Evolutionary conservation across 2,797 vertebrate genomes (phyloP).

Genomic region (Falco cherrug): DNA sequence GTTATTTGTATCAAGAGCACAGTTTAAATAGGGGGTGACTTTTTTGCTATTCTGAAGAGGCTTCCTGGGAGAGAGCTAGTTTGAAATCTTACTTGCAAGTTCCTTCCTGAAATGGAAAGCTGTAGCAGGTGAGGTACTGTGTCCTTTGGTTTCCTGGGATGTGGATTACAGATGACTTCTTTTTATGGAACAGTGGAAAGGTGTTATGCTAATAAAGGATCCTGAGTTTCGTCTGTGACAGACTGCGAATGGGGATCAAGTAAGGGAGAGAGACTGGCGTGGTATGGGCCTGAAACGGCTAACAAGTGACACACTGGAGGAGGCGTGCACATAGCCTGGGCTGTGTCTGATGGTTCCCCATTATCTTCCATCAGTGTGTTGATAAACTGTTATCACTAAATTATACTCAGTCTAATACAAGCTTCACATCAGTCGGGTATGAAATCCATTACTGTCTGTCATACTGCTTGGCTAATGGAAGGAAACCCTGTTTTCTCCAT

Average conservation of each 20-base stretch:
- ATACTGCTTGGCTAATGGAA: conserved; percentile 80
- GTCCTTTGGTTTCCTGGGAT: background rate
- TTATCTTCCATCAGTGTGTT: conserved; percentile 78
- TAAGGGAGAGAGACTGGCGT: background rate
- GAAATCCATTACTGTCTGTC: conserved; percentile 90
- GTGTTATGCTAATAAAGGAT: background rate
- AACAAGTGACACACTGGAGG: background rate
- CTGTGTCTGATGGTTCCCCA: conserved; percentile 75
- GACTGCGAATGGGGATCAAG: background rate
- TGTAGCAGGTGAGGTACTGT: background rate
- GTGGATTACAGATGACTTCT: background rate
- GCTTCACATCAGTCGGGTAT: conserved; percentile 81
- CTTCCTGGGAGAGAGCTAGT: background rate
- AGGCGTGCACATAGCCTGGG: background rate
- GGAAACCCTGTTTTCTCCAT: conserved; percentile 74
- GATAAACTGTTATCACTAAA: conserved; percentile 88
- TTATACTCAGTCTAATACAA: conserved; percentile 83
- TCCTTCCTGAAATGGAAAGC: background rate
- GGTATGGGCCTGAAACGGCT: background rate
- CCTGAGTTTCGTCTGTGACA: background rate
- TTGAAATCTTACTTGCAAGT: background rate
- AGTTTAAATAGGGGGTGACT: background rate
- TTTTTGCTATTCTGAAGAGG: background rate
- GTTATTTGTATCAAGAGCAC: background rate
- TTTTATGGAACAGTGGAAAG: background rate